phyloP scores from a whole-genome alignment of 2,113 vertebrate species.

The Rhinopomastus cyanomelas region DNA sequence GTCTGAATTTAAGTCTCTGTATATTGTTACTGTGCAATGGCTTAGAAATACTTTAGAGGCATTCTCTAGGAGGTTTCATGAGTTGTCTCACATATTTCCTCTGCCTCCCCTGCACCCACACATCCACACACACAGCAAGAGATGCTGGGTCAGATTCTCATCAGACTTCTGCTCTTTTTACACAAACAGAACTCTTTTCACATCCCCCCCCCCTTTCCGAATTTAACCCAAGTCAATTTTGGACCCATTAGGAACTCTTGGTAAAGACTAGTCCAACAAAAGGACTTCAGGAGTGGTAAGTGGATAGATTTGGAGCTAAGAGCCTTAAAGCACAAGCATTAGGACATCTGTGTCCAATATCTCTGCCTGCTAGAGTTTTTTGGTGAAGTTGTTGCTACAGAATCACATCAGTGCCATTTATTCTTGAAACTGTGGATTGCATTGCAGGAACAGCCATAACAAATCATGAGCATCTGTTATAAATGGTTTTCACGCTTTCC shows the following conservation, averaged over 20 bases:
- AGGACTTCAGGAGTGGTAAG: neutral
- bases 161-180: neutral
- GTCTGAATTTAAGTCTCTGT: constrained; percentile 52
- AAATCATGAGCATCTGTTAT: neutral
- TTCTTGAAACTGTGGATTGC: neutral
- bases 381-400: neutral
- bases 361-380: neutral
- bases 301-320: neutral
- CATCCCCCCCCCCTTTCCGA: neutral
- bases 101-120: constrained; percentile 32
- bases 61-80: constrained; percentile 40
- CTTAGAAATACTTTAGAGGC: constrained; percentile 34
- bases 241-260: neutral
- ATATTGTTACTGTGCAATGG: constrained; percentile 44
- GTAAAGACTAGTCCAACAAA: neutral
- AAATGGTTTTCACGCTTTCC: neutral
- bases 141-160: neutral
- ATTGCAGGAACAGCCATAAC: neutral
- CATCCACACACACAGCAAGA: neutral
- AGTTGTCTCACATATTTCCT: constrained; percentile 45
- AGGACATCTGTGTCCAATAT: neutral
- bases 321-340: neutral
- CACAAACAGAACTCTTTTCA: neutral
- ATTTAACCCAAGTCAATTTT: neutral
- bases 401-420: neutral